Base-by-base conservation (phyloP, 2,888 invertebrate species). In the Sphecodes monilicornis region DNA sequence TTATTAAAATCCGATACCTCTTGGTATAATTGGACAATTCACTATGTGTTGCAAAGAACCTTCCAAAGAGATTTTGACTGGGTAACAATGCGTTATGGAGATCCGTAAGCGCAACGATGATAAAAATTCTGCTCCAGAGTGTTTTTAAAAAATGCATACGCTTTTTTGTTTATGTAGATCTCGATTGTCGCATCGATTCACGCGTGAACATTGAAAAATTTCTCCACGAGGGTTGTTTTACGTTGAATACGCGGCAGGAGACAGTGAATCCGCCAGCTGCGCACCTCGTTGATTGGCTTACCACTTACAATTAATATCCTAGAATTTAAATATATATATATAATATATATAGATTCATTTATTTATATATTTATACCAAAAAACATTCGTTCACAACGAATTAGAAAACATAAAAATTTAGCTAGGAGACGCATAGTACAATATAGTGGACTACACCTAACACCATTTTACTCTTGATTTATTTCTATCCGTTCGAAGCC, bases 381-480 rank as follows among this genome's bases (percentile, higher is more conserved):
- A 92, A 92, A 91, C 88, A 89, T 92, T 93, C 91, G 91, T 93
- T 92, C 90, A 92, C 88, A 92, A 92, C 92, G 91, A 93, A 92
- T 92, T 90, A 90, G 80, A 92, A 93, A 93, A 91, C 91, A 91
- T 91, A 91, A 90, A 90, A 92, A 91, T 93, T 93, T 87, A 92
- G 88, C 92, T 92, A 92, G 86, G 82, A 92, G 91, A 93, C 91
- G 93, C 91, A 90, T 91, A 91, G 90, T 92, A 92, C 89, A 91
- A 82, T 92, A 91, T 86, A 93, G 85, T 90, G 86, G 86, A 92
- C 91, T 93, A 93, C 90, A 92, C 89, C 91, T 93, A 93, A 93
- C 91, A 93, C 91, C 90, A 73, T 91, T 73, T 84, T 86, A 79
- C 39, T 75, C 68, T 77, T 81, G 70, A 80, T 80, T 86, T 81